Evolutionary conservation across 2,888 invertebrate genomes (phyloP), one percentile per base, ranked within the genome.

Genomic region (Petrolisthes manimaculis): DNA sequence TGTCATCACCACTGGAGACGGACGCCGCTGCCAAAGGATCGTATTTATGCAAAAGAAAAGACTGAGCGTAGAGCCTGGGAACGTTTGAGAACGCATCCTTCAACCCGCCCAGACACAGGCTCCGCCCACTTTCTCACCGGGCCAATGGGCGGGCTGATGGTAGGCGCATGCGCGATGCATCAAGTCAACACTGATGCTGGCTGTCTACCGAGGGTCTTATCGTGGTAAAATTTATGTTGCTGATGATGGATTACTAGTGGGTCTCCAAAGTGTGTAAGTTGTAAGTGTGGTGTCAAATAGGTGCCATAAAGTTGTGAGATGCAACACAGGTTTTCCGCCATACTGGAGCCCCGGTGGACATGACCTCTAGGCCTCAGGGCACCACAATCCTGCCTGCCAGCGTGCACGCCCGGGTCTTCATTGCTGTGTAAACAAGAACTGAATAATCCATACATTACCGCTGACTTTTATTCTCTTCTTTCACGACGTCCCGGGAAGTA

Each of bases 11-110:
- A 55, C 82, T 86, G 86, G 86, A 86, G 81, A 82, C 86, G 81
- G 71, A 80, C 86, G 81, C 74, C 51, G 80, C 79, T 80, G 86
- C 86, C 86, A 86, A 53, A 86, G 86, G 81, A 81, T 81, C 56
- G 81, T 86, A 86, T 74, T 86, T 82, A 86, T 86, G 86, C 86
- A 81, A 86, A 81, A 75, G 86, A 86, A 86, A 86, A 86, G 86
- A 86, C 81, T 55, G 86, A 86, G 81, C 75, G 55, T 24, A 12
- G 80, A 80, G 75, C 82, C 37, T 82, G 81, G 75, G 86, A 82
- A 81, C 86, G 75, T 81, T 82, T 75, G 56, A 74, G 61, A 74
- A 53, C 56, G 61, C 82, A 82, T 86, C 86, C 82, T 55, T 86
- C 86, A 86, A 75, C 86, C 81, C 51, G 5, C 61, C 74, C 71